Evolutionary conservation across 2,797 vertebrate species (phyloP).

Genomic region (Arnoldichthys spilopterus): DNA sequence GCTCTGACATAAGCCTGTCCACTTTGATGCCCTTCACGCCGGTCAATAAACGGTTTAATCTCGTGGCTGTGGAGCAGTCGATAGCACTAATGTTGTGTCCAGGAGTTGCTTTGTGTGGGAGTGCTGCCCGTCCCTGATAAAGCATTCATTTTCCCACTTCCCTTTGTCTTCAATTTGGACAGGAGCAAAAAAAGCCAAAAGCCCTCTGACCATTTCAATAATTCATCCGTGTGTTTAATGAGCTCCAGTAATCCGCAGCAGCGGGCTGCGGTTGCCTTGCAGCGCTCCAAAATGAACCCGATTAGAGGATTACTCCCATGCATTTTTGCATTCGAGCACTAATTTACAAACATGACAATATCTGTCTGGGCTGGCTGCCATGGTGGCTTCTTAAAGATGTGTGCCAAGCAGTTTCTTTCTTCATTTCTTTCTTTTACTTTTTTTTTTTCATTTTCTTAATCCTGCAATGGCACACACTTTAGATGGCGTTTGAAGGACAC

Average conservation of each 20-base stretch:
- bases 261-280: slow-evolving; percentile 66
- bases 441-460: slow-evolving; percentile 45
- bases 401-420: slow-evolving; percentile 49
- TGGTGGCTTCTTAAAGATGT: slow-evolving; percentile 52
- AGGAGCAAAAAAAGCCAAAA: slow-evolving; percentile 59
- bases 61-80: slow-evolving; percentile 69
- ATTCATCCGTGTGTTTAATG: slow-evolving; percentile 77
- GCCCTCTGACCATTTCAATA: slow-evolving; percentile 80
- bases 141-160: slow-evolving; percentile 73
- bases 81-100: slow-evolving; percentile 72
- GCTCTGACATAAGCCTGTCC: slow-evolving; percentile 57
- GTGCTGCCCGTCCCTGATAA: slow-evolving; percentile 78
- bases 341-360: slow-evolving; percentile 73
- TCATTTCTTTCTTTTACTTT: slow-evolving; percentile 3
- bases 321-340: slow-evolving; percentile 72
- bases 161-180: slow-evolving; percentile 78
- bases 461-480: slow-evolving; percentile 34
- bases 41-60: slow-evolving; percentile 87
- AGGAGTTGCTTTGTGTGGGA: slow-evolving; percentile 71
- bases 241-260: slow-evolving; percentile 77
- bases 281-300: slow-evolving; percentile 70
- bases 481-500: slow-evolving; percentile 28
- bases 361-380: slow-evolving; percentile 57
- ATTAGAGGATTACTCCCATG: slow-evolving; percentile 79
- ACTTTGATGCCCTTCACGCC: slow-evolving; percentile 69